Percentiles rank a stretch among this genome's conserved stretches.
Evolutionary conservation across 2,797 vertebrate genomes (phyloP).

Genomic region (Champsocephalus esox): DNA sequence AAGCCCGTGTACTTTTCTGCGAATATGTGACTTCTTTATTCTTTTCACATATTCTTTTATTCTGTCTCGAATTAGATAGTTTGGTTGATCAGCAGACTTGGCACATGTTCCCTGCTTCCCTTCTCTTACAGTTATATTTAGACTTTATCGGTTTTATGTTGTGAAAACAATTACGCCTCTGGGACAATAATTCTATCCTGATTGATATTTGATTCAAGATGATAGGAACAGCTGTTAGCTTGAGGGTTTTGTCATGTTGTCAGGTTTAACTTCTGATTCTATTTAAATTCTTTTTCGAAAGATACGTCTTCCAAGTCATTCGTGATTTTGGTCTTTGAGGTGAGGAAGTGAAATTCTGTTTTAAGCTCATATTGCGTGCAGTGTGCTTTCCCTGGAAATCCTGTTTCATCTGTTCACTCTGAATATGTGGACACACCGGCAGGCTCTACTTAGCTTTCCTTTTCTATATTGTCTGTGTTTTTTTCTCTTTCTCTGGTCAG

Average conservation of each 20-base stretch:
- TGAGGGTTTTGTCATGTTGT: not conserved
- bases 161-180: too few species aligned
- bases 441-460: not conserved
- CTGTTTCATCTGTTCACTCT: conserved; percentile 10
- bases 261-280: not conserved
- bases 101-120: not conserved
- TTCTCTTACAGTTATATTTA: not conserved
- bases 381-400: not conserved
- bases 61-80: conserved; percentile 11
- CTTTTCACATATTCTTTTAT: not conserved
- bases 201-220: not conserved
- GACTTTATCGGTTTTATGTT: not conserved
- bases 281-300: not conserved
- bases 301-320: conserved; percentile 3
- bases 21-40: conserved; percentile 8
- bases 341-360: conserved; percentile 12
- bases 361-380: not conserved
- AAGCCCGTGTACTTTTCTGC: not conserved
- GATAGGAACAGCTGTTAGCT: not conserved
- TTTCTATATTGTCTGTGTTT: conserved; percentile 17
- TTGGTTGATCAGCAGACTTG: not conserved
- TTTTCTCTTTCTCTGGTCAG: conserved; percentile 41
- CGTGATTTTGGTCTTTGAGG: not conserved
- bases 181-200: not conserved
- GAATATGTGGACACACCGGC: not conserved